These are phyloP conservation scores for Drosophila melanosoma DNA, from an alignment of 2,888 invertebrate species.

Conservation along the genomic window DNA sequence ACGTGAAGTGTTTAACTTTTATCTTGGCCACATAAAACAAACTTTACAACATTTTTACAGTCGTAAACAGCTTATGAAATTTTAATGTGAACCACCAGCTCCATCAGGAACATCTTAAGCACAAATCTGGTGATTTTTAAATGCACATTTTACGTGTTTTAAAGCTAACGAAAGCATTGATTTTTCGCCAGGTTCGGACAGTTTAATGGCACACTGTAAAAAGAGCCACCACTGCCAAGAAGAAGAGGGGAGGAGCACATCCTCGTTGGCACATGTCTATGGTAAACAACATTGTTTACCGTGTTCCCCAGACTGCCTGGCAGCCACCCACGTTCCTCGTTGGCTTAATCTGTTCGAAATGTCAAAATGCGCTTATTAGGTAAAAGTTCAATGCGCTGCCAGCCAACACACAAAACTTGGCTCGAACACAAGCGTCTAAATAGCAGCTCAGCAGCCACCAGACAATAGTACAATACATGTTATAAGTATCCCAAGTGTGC, in stretches of 20 bases:
- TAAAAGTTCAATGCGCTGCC: constrained; percentile 67
- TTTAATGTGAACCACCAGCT: constrained; percentile 53
- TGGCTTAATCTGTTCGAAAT: constrained; percentile 52
- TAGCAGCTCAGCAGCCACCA: constrained; percentile 20
- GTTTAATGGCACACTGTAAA: constrained; percentile 52
- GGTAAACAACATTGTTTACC: constrained; percentile 51
- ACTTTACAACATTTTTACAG: constrained; percentile 71
- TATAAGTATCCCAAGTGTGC: constrained; percentile 27
- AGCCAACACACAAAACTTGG: constrained; percentile 25
- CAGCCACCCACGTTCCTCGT: constrained; percentile 16
- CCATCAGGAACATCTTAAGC: constrained; percentile 15
- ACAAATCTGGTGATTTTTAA: constrained; percentile 31
- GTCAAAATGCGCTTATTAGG: constrained; percentile 74
- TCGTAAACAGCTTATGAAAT: constrained; percentile 76
- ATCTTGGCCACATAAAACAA: constrained; percentile 62
- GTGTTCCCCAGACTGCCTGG: constrained; percentile 9
- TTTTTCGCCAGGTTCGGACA: constrained; percentile 61
- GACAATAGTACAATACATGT: constrained; percentile 30
- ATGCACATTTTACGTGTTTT: constrained; percentile 41
- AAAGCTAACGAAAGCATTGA: constrained; percentile 56
- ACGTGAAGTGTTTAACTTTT: constrained; percentile 52
- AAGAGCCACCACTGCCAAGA: neutral
- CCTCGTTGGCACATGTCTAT: constrained; percentile 44
- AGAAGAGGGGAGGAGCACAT: neutral
- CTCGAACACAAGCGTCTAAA: constrained; percentile 16